Conservation (phyloP, 2,113 vertebrate genomes). For the Erinaceus europaeus region DNA sequence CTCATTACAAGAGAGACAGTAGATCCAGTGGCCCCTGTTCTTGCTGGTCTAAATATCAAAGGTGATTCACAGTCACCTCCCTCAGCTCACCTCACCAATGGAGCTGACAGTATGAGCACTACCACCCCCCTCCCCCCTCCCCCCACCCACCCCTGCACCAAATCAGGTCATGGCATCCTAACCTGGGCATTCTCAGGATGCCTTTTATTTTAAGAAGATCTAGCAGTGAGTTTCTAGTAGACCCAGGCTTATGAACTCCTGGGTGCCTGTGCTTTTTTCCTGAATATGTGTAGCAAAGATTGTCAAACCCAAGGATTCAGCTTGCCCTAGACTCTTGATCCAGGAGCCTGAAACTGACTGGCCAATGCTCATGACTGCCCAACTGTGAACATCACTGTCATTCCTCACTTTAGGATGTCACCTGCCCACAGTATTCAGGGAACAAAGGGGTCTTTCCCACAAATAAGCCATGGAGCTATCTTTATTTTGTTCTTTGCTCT, state of each 20-base stretch:
- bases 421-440: background rate
- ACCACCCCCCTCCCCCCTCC: too few species aligned
- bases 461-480: background rate
- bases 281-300: background rate
- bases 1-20: background rate
- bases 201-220: background rate
- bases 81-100: background rate
- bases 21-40: background rate
- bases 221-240: background rate
- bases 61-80: background rate
- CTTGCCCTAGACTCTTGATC: background rate
- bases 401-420: background rate
- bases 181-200: background rate
- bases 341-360: background rate
- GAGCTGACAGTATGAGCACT: background rate
- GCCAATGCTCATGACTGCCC: fast-evolving
- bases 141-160: too few species aligned
- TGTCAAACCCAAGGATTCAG: background rate
- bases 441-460: background rate
- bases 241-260: background rate
- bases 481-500: background rate
- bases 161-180: background rate
- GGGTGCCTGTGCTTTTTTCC: background rate
- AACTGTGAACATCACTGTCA: background rate
- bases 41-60: background rate